Percentiles rank a stretch among this genome's conserved stretches.
Evolutionary conservation across 2,113 vertebrate species (phyloP).

Genomic region (Rhombomys opimus): DNA sequence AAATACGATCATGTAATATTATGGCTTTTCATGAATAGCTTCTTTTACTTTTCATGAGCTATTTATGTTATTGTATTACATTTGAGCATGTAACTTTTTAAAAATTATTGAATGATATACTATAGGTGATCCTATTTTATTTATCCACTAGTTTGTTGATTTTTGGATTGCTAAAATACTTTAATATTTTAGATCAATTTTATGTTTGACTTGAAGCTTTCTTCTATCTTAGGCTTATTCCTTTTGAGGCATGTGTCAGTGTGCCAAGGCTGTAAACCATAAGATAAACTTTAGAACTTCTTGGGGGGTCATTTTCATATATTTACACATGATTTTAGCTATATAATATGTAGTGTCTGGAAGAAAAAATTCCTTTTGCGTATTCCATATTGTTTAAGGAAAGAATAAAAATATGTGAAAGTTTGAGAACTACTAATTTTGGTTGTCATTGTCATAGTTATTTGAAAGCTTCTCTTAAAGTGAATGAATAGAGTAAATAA

Average conservation of each 20-base stretch:
- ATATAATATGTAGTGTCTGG: not conserved
- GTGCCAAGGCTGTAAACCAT: not conserved
- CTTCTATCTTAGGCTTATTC: not conserved
- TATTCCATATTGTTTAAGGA: not conserved
- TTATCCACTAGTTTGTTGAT: not conserved
- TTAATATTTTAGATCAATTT: not conserved
- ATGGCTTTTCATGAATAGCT: not conserved
- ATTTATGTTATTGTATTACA: not conserved
- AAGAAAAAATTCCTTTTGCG: slow-evolving; percentile 22
- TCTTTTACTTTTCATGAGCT: slow-evolving; percentile 48
- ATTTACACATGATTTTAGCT: not conserved
- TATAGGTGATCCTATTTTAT: not conserved
- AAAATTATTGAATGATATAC: not conserved
- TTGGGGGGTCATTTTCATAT: not conserved
- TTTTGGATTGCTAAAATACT: slow-evolving; percentile 22
- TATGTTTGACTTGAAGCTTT: slow-evolving; percentile 12
- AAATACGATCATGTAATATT: not conserved
- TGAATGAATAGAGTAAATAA: slow-evolving; percentile 7
- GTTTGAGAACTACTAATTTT: slow-evolving; percentile 24
- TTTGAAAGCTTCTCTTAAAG: slow-evolving; percentile 48
- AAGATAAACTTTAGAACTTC: slow-evolving; percentile 13
- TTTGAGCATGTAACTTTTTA: not conserved
- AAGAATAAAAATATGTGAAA: not conserved
- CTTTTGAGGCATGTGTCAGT: not conserved
- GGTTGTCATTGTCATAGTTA: slow-evolving; percentile 21